These are phyloP conservation scores for Cryptocephalus primarius DNA, from an alignment of 2,888 invertebrate species.

Conservation along the genomic window DNA sequence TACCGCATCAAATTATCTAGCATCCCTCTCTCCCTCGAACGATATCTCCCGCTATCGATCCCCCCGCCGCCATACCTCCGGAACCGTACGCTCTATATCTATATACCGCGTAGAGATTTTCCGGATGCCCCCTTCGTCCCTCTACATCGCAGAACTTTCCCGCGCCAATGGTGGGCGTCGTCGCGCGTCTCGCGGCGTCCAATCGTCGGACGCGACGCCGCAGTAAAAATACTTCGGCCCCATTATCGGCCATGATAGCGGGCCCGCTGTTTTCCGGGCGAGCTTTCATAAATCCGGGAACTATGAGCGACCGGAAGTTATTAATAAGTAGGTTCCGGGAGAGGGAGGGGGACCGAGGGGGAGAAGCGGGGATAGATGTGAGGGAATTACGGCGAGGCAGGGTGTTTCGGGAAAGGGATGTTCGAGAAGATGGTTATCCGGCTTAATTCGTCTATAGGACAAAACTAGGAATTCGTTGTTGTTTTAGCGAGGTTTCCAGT, in stretches of 20 bases:
- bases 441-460: no score
- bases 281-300: conserved; percentile 34
- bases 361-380: background rate
- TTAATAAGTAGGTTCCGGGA: no score
- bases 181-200: conserved; percentile 15
- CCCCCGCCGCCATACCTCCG: background rate
- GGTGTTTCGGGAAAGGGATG: no score
- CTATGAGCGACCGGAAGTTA: background rate
- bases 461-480: no score
- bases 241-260: conserved; percentile 41
- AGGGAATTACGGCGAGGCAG: no score
- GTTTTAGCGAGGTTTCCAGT: no score
- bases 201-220: conserved; percentile 39
- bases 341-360: background rate
- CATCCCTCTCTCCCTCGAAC: background rate
- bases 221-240: conserved; percentile 41
- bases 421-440: no score
- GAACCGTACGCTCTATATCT: background rate
- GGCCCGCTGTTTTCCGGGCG: conserved; percentile 30
- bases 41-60: background rate
- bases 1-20: background rate
- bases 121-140: conserved; percentile 14
- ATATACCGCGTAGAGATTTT: conserved; percentile 8
- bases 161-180: conserved; percentile 38
- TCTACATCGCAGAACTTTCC: conserved; percentile 39